phyloP scores from a whole-genome alignment of 2,113 vertebrate species.

The Callaeas wilsoni region DNA sequence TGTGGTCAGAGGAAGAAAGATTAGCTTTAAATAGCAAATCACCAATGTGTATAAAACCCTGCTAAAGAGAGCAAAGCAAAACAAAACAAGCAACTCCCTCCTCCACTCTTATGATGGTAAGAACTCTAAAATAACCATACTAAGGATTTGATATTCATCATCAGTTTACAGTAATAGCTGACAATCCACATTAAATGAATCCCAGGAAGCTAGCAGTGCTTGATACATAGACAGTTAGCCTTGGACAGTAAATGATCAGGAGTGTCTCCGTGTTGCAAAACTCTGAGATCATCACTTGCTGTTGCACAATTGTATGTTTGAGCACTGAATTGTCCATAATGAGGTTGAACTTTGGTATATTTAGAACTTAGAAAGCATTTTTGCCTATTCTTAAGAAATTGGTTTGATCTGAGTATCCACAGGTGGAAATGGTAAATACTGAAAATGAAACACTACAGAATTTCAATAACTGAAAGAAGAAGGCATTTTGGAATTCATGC shows the following conservation, averaged over 20 bases:
- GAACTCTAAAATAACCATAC: neutral
- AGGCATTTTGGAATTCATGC: neutral
- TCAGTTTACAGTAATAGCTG: neutral
- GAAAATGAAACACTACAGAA: neutral
- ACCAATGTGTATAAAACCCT: rapidly evolving
- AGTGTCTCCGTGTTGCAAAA: neutral
- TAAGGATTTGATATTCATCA: neutral
- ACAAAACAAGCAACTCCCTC: neutral
- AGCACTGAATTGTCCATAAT: neutral
- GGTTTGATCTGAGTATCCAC: neutral
- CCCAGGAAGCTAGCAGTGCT: neutral
- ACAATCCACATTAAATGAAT: conserved; percentile 27
- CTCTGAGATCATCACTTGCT: neutral
- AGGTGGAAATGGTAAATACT: neutral
- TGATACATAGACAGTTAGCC: neutral
- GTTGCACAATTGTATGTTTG: neutral
- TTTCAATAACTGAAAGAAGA: neutral
- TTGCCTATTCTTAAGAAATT: neutral
- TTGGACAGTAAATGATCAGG: conserved; percentile 10
- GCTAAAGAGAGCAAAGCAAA: neutral
- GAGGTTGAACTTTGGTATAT: neutral
- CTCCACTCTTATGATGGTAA: neutral
- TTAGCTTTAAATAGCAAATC: neutral
- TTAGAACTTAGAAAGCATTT: neutral
- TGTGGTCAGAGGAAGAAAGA: neutral